Conservation (phyloP, 1,140 invertebrate species). For the Pteromalus puparum region DNA sequence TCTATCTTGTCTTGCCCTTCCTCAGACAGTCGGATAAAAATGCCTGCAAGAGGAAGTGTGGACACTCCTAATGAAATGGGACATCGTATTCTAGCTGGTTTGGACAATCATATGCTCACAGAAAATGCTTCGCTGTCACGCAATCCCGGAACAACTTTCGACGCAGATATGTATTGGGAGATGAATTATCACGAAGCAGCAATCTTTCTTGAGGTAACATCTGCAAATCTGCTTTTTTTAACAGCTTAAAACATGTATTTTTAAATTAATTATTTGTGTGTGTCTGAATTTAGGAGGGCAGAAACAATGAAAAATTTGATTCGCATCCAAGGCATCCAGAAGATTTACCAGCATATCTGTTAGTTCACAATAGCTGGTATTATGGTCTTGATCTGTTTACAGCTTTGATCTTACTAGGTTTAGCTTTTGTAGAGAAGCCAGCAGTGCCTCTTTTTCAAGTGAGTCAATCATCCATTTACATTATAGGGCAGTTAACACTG, state of each 20-base stretch:
- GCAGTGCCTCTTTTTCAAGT: conserved; percentile 84
- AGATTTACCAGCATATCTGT: conserved; percentile 89
- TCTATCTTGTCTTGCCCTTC: conserved; percentile 72
- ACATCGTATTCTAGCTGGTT: conserved; percentile 55
- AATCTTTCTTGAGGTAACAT: conserved; percentile 86
- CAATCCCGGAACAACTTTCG: conserved; percentile 58
- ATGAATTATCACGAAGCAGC: conserved; percentile 94
- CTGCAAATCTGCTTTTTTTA: not conserved
- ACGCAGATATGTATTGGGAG: conserved; percentile 81
- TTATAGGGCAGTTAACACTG: too few species aligned
- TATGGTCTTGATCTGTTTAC: conserved; percentile 89
- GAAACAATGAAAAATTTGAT: conserved; percentile 95
- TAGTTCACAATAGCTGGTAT: conserved; percentile 93
- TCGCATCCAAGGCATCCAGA: conserved; percentile 89
- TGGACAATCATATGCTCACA: conserved; percentile 56
- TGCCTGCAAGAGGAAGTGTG: conserved; percentile 55
- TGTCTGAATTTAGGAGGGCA: conserved; percentile 82
- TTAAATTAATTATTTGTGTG: conserved; percentile 11
- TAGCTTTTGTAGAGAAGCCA: conserved; percentile 89
- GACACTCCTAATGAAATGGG: conserved; percentile 62
- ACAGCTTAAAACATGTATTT: not conserved
- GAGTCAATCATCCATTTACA: conserved; percentile 56
- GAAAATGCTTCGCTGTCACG: conserved; percentile 65
- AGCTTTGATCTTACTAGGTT: conserved; percentile 85
- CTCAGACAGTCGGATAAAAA: conserved; percentile 64